Conservation (phyloP, 2,113 vertebrate genomes). For the Manacus vitellinus region DNA sequence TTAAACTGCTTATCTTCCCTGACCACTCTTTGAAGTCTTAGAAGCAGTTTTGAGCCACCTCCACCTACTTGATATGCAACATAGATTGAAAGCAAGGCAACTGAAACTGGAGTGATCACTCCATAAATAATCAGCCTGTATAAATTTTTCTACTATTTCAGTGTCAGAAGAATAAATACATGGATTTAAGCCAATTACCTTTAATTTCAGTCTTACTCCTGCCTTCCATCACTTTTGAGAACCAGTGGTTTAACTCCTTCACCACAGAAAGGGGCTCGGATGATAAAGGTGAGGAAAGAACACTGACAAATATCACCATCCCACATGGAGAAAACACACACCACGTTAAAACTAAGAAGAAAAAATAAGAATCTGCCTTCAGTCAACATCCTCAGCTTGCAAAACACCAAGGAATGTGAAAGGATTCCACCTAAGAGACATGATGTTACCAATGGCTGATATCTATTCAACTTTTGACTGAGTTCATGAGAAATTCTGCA, state of each 20-base stretch:
- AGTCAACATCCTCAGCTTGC: background rate
- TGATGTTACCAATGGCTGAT: background rate
- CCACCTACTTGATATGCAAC: background rate
- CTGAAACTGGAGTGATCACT: background rate
- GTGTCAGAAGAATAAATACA: background rate
- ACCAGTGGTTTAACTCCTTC: background rate
- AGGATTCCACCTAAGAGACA: background rate
- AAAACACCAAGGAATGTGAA: background rate
- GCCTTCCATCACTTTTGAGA: background rate
- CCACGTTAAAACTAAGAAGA: background rate
- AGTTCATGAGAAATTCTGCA: background rate
- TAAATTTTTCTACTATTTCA: background rate
- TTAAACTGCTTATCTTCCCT: background rate
- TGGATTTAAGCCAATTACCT: background rate
- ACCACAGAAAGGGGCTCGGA: background rate
- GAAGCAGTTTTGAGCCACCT: background rate
- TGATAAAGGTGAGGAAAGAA: background rate
- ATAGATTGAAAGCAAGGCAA: background rate
- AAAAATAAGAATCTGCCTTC: background rate
- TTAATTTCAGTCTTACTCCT: background rate
- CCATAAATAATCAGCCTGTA: background rate
- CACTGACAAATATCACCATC: background rate
- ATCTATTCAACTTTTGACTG: background rate
- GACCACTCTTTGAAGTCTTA: background rate
- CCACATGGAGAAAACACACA: background rate